Base-by-base conservation (phyloP, 2,113 vertebrate genomes). In the Clarias magur region DNA sequence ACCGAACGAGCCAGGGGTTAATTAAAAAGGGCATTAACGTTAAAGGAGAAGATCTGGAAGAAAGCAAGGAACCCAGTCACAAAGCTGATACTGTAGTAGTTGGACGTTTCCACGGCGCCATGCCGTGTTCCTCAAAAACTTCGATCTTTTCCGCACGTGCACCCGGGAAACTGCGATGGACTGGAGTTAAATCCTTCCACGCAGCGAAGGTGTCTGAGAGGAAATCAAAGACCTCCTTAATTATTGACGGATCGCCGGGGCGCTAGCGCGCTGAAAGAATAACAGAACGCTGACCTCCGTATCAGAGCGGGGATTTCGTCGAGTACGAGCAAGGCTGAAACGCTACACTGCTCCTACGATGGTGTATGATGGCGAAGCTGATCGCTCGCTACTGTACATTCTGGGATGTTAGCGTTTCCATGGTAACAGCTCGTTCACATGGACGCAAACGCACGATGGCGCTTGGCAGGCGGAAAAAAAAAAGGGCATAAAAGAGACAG, bases 151-250 rank as follows among this genome's bases (percentile, higher is more conserved):
- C 67, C 27, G 2, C 1, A 30, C 27, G 34, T 23, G 2, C 38
- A 23, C 10, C 34, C 21, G 34, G 34, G n/a, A n/a, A 42, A 42
- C 9, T 48, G 68, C 21, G 23, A 10, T 10, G 9, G 4, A 42
- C 11, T 42, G 75, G 27, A 56, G 25, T 56, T 19, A 19, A 79
- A 54, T 54, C n/a, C 75, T 27, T 78, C 42, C 42, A 75, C 13
- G 42, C 21, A 1, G 42, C 42, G 59, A 17, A 4, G 17, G 9
- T 5, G 56, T 38, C 17, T 2, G 17, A 23, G 10, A 34, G 30
- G 54, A 67, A 48, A 56, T 85, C 42, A 80, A 80, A 80, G 62
- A 17, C 38, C 34, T 34, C 19, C 34, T 86, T 38, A 80, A 86
- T 80, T 80, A 80, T 86, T 56, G 84, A 80, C 68, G 75, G 38